These are phyloP conservation scores for Caretta caretta DNA, from an alignment of 2,113 vertebrate species.

Conservation along the genomic window DNA sequence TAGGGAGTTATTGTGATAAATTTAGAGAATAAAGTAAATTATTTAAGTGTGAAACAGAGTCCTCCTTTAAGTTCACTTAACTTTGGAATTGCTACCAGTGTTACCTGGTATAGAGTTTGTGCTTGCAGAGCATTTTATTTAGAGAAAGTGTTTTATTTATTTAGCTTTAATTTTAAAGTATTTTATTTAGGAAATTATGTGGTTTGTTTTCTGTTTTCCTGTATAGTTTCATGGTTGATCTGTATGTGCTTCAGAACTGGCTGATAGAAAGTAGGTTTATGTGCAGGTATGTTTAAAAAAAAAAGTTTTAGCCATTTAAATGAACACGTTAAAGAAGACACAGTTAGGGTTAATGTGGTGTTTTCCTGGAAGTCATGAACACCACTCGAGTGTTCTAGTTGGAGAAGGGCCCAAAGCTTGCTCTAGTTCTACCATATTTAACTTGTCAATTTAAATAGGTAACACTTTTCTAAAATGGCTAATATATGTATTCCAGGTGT, in stretches of 20 bases:
- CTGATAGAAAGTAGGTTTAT: not conserved
- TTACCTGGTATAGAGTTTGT: not conserved
- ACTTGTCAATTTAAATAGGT: not conserved
- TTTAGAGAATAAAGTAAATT: not conserved
- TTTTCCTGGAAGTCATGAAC: not conserved
- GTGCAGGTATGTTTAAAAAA: not conserved
- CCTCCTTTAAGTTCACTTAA: not conserved
- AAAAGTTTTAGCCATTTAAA: not conserved
- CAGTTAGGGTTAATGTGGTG: not conserved
- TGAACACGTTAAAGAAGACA: not conserved
- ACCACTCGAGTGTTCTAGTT: not conserved
- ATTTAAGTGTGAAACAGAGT: not conserved
- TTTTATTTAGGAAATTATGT: not conserved
- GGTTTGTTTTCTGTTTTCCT: not conserved
- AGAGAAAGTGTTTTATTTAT: not conserved
- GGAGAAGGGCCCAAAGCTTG: not conserved
- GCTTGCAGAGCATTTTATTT: not conserved
- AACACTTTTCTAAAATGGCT: not conserved
- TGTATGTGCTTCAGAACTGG: not conserved
- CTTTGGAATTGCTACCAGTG: not conserved
- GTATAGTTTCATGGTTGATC: not conserved
- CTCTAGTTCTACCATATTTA: accelerated
- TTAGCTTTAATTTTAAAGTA: not conserved
- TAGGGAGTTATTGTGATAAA: not conserved
- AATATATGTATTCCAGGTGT: not conserved